Base-by-base conservation (phyloP, 2,797 vertebrate genomes). In the Poeciliopsis presidionis region DNA sequence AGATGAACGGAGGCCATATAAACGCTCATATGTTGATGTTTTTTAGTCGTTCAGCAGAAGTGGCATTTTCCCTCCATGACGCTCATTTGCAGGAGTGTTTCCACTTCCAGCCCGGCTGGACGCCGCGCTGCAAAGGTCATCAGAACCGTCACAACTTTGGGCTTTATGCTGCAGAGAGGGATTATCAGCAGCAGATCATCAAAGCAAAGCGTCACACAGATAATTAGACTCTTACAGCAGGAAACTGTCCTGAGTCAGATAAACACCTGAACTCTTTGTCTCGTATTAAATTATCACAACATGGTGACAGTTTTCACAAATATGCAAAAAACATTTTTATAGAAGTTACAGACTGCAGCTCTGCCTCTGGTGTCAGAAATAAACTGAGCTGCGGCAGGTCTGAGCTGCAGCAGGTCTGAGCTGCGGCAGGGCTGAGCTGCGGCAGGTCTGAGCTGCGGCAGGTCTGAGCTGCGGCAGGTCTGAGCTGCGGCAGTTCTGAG, bases 371-470 rank as follows among this genome's bases (percentile, higher is more conserved):
- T 28, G 13, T 79, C 81, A 20, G 59, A 65, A 57, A 20, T 39
- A 39, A 36, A 4, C 36, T 36, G 76, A 0, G 53, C 80, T 61
- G 81, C 79, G 81, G 85, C 83, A 83, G 72, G 49, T 86, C 81
- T 30, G 30, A 30, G 30, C 30, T 30, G 30, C 30, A 1, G 30
- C 30, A 30, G 30, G 30, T 30, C 36, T 36, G 76, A 0, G 53
- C 80, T 61, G 81, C 79, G 79, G 84, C 83, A 83, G 72, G 49
- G 78, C 36, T 36, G 76, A 0, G 53, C 80, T 61, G 81, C 79
- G 79, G 85, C 83, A 83, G 72, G 49, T 86, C 36, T 36, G 76
- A 0, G 53, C 80, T 61, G 81, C 79, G 79, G 85, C 83, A 83
- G 72, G 49, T 86, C 36, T 36, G 76, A 0, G 53, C 80, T 61